Base-by-base conservation (phyloP, 2,797 vertebrate species). In the Toxotes lorentzi region DNA sequence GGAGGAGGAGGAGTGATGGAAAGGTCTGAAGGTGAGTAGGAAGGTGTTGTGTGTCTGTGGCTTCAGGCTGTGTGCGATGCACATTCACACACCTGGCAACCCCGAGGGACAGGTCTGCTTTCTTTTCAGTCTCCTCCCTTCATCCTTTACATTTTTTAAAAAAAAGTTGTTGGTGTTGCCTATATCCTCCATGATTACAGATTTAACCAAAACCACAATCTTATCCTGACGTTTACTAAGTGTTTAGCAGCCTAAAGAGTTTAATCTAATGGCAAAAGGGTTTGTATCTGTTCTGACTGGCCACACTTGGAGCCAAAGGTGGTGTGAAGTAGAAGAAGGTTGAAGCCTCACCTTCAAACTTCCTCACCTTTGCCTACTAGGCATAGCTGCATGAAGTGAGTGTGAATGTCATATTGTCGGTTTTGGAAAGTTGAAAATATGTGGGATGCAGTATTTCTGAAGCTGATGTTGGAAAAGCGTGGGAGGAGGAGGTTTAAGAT, bases 21-120 rank as follows among this genome's bases (percentile, higher is more conserved):
- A 73, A 56, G 62, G 40, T 77, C 61, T 70, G 72, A 57, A 77
- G 63, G 58, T 63, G 47, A 53, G 19, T 54, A 2, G 59, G 70
- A 30, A 73, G 78, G 81, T 88, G 76, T 85, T 83, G 78, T 84
- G 70, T 70, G 64, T 82, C 65, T 72, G 38, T 56, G 45, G 81
- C 78, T 83, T 73, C 50, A 53, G 86, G 82, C 67, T 67, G 62
- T 50, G 16, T 54, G 8, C 51, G 70, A 62, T 78, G 71, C 63
- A 54, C 76, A 30, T 75, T 81, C 40, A 56, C 83, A 82, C 81
- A 88, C 89, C 88, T 88, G 88, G 73, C 16, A 70, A 86, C 79
- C 86, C 84, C 0, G 56, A 83, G 84, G 78, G 87, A 79, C 57
- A 16, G 54, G 16, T 62, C 65, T 45, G 68, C 54, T 30, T 21